Percentiles rank a stretch among this genome's conserved stretches.
phyloP scores from a whole-genome alignment of 2,888 invertebrate species.

The Lycaena phlaeas region DNA sequence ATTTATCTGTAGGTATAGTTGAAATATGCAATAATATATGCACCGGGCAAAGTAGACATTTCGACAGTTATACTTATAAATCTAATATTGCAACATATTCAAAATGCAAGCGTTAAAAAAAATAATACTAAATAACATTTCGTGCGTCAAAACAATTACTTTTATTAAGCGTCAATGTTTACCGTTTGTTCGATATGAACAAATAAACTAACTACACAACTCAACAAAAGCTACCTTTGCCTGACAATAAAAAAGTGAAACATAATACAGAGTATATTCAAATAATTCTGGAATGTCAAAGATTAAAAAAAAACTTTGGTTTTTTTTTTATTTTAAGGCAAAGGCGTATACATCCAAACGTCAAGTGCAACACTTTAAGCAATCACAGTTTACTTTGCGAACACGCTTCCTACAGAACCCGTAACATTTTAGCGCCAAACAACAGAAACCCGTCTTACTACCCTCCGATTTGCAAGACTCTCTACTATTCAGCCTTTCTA shows the following conservation, averaged over 20 bases:
- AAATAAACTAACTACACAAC: slow-evolving; percentile 11
- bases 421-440: slow-evolving; percentile 55
- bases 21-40: no score
- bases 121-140: slow-evolving; percentile 19
- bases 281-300: slow-evolving; percentile 2
- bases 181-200: slow-evolving; percentile 26
- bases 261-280: slow-evolving; percentile 7
- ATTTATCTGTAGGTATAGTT: no score
- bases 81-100: slow-evolving; percentile 17
- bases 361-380: slow-evolving; percentile 46
- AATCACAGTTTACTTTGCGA: slow-evolving; percentile 40
- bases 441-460: slow-evolving; percentile 48
- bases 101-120: slow-evolving; percentile 22
- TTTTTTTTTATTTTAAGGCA: slow-evolving; percentile 9
- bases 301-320: background rate
- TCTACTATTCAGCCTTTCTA: slow-evolving; percentile 48
- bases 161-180: slow-evolving; percentile 24
- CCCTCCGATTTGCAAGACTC: slow-evolving; percentile 52
- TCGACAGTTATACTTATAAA: slow-evolving; percentile 6
- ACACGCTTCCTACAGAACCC: slow-evolving; percentile 54
- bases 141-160: slow-evolving; percentile 21
- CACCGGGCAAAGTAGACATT: no score
- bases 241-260: background rate
- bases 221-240: slow-evolving; percentile 2
- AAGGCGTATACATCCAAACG: slow-evolving; percentile 14